These are phyloP conservation scores for Dioctria linearis DNA, from an alignment of 2,888 invertebrate genomes.

Conservation along the genomic window DNA sequence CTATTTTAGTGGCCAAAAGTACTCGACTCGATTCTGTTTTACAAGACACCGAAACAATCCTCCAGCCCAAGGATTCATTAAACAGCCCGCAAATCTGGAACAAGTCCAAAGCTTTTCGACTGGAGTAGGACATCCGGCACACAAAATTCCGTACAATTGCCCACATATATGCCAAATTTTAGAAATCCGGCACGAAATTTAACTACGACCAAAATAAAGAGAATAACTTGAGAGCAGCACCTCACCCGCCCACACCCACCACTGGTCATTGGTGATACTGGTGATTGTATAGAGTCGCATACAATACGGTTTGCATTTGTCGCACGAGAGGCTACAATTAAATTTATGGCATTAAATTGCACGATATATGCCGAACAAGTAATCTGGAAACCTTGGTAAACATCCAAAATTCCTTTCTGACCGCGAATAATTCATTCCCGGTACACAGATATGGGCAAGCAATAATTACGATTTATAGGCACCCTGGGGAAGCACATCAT, in stretches of 20 bases:
- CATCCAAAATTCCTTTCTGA: constrained; percentile 53
- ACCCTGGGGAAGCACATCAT: background rate
- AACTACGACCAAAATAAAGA: constrained; percentile 20
- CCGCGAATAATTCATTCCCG: constrained; percentile 51
- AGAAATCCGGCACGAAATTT: constrained; percentile 18
- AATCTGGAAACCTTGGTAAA: constrained; percentile 51
- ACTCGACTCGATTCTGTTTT: constrained; percentile 18
- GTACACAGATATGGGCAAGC: constrained; percentile 33
- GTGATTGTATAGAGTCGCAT: background rate
- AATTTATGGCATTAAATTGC: constrained; percentile 51
- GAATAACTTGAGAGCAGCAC: constrained; percentile 6
- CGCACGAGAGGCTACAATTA: constrained; percentile 53
- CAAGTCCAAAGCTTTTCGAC: constrained; percentile 48
- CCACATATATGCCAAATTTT: constrained; percentile 49
- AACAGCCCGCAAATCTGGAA: constrained; percentile 57
- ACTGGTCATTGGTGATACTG: background rate
- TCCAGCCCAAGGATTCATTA: constrained; percentile 54
- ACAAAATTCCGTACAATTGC: constrained; percentile 50
- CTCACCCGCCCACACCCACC: constrained; percentile 9
- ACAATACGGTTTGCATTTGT: constrained; percentile 30
- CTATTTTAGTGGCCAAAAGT: constrained; percentile 38
- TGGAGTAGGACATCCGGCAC: constrained; percentile 52
- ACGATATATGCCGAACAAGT: constrained; percentile 46
- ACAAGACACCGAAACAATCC: constrained; percentile 42
- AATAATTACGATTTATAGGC: constrained; percentile 36